phyloP scores from a whole-genome alignment of 2,888 invertebrate species.

The Coleophora deauratella region DNA sequence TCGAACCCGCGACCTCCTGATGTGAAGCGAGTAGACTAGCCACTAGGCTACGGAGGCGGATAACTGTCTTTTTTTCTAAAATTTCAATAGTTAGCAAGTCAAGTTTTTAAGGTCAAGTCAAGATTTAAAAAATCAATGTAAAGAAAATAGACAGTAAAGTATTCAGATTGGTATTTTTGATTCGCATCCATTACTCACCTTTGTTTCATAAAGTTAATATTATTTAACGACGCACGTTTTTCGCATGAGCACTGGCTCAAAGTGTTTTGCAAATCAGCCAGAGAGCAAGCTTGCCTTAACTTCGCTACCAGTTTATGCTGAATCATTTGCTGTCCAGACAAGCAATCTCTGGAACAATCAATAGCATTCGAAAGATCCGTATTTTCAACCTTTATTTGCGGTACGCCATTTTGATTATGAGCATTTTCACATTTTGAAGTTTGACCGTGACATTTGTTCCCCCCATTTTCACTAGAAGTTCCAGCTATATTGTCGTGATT shows the following conservation, averaged over 20 bases:
- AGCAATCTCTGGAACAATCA: too few species aligned
- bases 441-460: constrained; percentile 26
- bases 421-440: constrained; percentile 7
- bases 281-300: constrained; percentile 48
- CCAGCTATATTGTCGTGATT: constrained; percentile 25
- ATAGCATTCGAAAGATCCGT: constrained; percentile 13
- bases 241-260: constrained; percentile 23
- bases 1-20: too few species aligned
- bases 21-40: too few species aligned
- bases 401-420: constrained; percentile 17
- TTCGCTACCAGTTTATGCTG: constrained; percentile 50
- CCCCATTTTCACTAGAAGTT: constrained; percentile 22
- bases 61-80: too few species aligned
- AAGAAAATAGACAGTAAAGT: too few species aligned
- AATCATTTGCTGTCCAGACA: constrained; percentile 24
- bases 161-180: background rate
- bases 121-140: too few species aligned
- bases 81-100: too few species aligned
- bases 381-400: constrained; percentile 31
- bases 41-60: too few species aligned
- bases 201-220: constrained; percentile 26
- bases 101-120: too few species aligned
- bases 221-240: constrained; percentile 44
- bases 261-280: constrained; percentile 45
- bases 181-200: constrained; percentile 31